Conservation (phyloP, 1,140 invertebrate species). For the Thaumetopoea pityocampa region DNA sequence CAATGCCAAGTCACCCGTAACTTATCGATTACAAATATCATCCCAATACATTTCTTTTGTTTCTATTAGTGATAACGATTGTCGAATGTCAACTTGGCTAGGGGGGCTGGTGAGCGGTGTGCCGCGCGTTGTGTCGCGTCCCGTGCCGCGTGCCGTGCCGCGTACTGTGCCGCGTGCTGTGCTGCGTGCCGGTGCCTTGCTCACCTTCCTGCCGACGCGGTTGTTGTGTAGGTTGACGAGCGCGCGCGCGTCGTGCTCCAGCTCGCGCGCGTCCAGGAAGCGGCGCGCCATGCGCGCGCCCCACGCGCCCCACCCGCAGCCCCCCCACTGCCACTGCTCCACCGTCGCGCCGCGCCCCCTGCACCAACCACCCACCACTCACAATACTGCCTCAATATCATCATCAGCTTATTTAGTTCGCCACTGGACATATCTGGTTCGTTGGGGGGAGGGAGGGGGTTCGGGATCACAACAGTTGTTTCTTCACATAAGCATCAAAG, state of each 20-base stretch:
- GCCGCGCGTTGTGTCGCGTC: background rate
- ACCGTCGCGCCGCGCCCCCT: slow-evolving; percentile 37
- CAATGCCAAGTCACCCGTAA: no score
- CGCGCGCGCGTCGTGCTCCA: slow-evolving; percentile 89
- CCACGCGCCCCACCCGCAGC: slow-evolving; percentile 88
- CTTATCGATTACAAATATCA: no score
- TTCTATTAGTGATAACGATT: no score
- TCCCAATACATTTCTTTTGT: no score
- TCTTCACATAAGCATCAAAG: no score
- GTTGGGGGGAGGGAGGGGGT: no score
- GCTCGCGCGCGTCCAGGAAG: slow-evolving; percentile 90
- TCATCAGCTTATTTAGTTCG: background rate
- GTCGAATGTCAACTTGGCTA: no score
- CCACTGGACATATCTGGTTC: no score
- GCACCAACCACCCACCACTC: background rate
- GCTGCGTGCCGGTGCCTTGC: slow-evolving; percentile 38
- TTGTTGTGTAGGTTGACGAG: slow-evolving; percentile 99
- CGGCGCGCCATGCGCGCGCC: slow-evolving; percentile 86
- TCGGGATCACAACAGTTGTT: no score
- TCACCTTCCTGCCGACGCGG: slow-evolving; percentile 93
- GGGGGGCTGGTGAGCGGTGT: no score
- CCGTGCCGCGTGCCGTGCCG: no score
- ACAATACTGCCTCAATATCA: background rate
- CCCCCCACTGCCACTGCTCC: slow-evolving; percentile 83
- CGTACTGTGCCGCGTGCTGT: background rate